A percentile compares a stretch with the other conserved stretches of the same genome.
These are phyloP conservation scores for Hecatera dysodea DNA, from an alignment of 2,888 invertebrate species.

Conservation along the genomic window DNA sequence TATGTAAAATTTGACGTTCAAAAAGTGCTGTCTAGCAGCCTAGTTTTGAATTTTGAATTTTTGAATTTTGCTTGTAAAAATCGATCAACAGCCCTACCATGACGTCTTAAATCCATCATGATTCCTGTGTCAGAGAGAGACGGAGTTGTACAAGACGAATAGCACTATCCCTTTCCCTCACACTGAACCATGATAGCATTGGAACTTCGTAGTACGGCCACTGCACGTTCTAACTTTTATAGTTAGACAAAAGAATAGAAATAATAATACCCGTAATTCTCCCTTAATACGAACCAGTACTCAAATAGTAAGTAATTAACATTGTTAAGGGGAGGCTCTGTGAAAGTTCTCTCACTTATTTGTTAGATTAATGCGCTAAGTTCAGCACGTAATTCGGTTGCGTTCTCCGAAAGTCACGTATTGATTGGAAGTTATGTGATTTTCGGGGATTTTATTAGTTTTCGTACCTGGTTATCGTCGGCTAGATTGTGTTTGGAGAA, in stretches of 20 bases:
- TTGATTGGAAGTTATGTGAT: constrained; percentile 64
- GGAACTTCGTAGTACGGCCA: too few relatives aligned
- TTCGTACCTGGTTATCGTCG: constrained; percentile 4
- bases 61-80: too few relatives aligned
- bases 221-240: constrained; percentile 32
- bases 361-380: constrained; percentile 67
- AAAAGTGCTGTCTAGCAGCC: too few relatives aligned
- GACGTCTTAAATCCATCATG: too few relatives aligned
- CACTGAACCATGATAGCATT: too few relatives aligned
- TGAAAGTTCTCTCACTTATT: constrained; percentile 68
- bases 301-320: constrained; percentile 68
- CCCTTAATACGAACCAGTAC: constrained; percentile 45
- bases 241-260: constrained; percentile 27
- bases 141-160: too few relatives aligned
- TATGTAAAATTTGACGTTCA: too few relatives aligned
- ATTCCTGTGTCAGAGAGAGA: too few relatives aligned
- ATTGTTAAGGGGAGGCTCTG: constrained; percentile 55
- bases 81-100: too few relatives aligned
- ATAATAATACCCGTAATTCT: constrained; percentile 52
- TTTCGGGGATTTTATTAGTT: constrained; percentile 51
- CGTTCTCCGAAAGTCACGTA: constrained; percentile 64
- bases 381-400: constrained; percentile 57
- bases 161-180: too few relatives aligned
- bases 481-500: background rate
- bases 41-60: too few relatives aligned